Evolutionary conservation across 2,888 invertebrate species (phyloP).

Genomic region (Tachina fera): DNA sequence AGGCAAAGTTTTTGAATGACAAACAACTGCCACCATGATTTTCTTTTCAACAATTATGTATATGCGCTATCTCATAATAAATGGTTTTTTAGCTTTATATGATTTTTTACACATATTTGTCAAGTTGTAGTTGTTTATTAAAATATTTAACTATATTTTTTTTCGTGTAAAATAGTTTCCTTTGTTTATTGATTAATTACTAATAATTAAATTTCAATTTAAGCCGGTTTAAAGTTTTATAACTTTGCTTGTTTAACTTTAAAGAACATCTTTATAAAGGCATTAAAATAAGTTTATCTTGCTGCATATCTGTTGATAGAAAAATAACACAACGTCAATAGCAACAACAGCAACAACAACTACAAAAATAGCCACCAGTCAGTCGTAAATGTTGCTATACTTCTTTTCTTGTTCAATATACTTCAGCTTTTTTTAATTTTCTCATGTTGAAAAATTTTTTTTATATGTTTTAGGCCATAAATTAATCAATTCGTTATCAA

Average conservation of each 20-base stretch:
- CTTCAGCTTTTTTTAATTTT: not conserved
- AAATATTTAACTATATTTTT: slow-evolving; percentile 28
- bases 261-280: slow-evolving; percentile 26
- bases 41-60: not conserved
- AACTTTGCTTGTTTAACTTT: slow-evolving; percentile 8
- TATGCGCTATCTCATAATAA: slow-evolving; percentile 19
- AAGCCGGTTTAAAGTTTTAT: slow-evolving; percentile 39
- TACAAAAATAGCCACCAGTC: no score
- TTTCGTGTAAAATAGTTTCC: not conserved
- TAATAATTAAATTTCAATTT: slow-evolving; percentile 56
- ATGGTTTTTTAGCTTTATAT: slow-evolving; percentile 35
- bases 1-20: slow-evolving; percentile 40
- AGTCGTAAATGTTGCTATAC: slow-evolving; percentile 14
- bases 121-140: slow-evolving; percentile 14
- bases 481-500: slow-evolving; percentile 52
- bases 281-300: slow-evolving; percentile 12
- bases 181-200: slow-evolving; percentile 47
- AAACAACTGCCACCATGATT: not conserved
- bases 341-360: not conserved
- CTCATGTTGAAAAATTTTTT: slow-evolving; percentile 41
- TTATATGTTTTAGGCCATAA: slow-evolving; percentile 58
- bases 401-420: slow-evolving; percentile 1
- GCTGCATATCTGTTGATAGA: slow-evolving; percentile 5
- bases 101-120: slow-evolving; percentile 14
- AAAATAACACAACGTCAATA: not conserved